Evolutionary conservation across 2,888 invertebrate genomes (phyloP).

Genomic region (Metopia argyrocephala): DNA sequence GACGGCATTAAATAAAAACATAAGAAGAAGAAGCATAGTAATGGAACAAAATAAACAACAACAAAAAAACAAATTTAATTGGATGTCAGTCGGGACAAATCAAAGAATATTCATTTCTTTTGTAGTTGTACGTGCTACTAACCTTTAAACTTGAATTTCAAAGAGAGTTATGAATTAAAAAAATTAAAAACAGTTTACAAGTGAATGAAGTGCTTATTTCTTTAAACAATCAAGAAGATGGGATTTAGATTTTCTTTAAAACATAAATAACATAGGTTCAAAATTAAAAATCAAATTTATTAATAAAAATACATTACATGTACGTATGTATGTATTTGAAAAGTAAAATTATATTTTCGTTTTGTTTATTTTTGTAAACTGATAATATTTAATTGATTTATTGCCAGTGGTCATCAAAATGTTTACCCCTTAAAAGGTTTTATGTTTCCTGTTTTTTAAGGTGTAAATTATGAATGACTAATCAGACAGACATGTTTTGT

Average conservation of each 20-base stretch:
- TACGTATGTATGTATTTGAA: too few relatives aligned
- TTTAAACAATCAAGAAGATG: constrained; percentile 10
- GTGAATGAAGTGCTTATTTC: constrained; percentile 1
- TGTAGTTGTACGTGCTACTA: not conserved
- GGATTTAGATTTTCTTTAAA: not conserved
- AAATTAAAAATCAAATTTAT: not conserved
- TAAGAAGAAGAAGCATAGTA: constrained; percentile 28
- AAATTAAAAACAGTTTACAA: constrained; percentile 4
- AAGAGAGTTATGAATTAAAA: constrained; percentile 1
- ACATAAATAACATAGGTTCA: not conserved
- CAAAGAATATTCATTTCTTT: constrained; percentile 29
- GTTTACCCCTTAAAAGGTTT: not conserved
- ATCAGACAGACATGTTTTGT: not conserved
- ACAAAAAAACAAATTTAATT: constrained; percentile 25
- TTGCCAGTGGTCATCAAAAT: not conserved
- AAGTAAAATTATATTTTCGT: not conserved
- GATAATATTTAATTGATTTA: not conserved
- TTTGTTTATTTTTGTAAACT: not conserved
- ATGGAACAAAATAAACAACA: constrained; percentile 7
- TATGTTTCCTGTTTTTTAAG: not conserved
- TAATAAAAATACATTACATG: not conserved
- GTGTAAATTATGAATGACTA: constrained; percentile 13
- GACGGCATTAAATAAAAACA: constrained; percentile 10
- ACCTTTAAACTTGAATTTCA: constrained; percentile 2
- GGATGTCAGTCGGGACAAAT: constrained; percentile 34